Evolutionary conservation across 2,797 vertebrate genomes (phyloP).

Genomic region (Staurois parvus): DNA sequence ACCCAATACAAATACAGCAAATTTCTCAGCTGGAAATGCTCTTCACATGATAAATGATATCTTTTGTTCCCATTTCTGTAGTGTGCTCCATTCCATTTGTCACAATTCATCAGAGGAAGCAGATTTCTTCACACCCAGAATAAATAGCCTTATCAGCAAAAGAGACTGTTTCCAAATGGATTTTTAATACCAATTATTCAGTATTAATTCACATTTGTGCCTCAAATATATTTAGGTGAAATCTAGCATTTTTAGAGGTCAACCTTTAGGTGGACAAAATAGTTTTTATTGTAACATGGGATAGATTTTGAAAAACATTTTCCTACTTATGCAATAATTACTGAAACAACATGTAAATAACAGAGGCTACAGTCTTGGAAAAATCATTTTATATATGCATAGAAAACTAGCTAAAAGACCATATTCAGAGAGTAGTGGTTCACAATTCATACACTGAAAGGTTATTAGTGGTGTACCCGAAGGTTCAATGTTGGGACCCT

Average conservation of each 20-base stretch:
- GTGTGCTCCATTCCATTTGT: constrained; percentile 24
- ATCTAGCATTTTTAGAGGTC: neutral
- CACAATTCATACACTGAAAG: no score
- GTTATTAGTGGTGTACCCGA: no score
- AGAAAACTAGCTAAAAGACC: no score
- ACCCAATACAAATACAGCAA: neutral
- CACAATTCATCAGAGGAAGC: constrained; percentile 11
- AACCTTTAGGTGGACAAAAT: no score
- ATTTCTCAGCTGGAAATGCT: constrained; percentile 17
- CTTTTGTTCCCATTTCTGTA: constrained; percentile 4
- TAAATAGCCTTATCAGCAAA: neutral
- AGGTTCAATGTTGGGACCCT: no score
- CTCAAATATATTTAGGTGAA: neutral
- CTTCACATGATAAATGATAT: constrained; percentile 33
- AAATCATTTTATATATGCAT: no score
- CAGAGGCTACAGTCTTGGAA: no score
- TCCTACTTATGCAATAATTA: no score
- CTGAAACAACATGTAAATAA: no score
- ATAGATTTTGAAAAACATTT: no score
- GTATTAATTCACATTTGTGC: constrained; percentile 15
- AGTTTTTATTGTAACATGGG: no score
- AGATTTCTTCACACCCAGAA: constrained; percentile 20
- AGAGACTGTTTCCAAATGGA: constrained; percentile 4
- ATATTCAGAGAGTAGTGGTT: no score
- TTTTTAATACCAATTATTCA: constrained; percentile 28